Evolutionary conservation across 2,797 vertebrate species (phyloP), one percentile per base, ranked within the genome.

Genomic region (Odontamblyopus lacepedii): DNA sequence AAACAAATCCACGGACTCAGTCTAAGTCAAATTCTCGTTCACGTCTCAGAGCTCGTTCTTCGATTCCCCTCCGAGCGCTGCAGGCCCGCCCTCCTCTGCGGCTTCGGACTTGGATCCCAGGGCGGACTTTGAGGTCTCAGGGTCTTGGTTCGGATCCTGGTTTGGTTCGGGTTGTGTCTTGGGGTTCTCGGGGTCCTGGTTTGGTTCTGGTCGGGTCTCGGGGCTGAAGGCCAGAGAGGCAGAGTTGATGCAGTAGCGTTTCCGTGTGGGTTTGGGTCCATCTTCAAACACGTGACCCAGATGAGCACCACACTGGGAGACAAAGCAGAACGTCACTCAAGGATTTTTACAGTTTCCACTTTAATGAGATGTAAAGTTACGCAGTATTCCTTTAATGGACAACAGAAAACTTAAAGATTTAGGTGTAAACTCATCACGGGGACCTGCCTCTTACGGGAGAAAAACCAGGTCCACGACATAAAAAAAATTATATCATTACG

Each of bases 221-320:
- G 55, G 23, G 55, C 27, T 57, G 88, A 99, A 99, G 56, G 86
- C 93, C 90, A 99, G 84, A 0, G 98, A 97, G 66, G 96, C 96
- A 0, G 98, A 99, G 89, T 99, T 99, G 73, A 98, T 96, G 92
- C 98, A 99, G 92, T 97, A 98, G 69, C 97, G 95, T 83, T 97
- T 98, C 73, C 96, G 95, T 5, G 96, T 97, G 63, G 98, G 98
- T 76, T 86, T 94, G 62, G 98, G 98, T 66, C 97, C 98, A 4
- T 99, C 98, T 0, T 99, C 97, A 78, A 99, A 99, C 87, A 98
- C 91, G 87, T 99, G 98, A 64, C 98, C 98, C 67, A 99, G 95
- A 84, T 99, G 97, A 86, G 96, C 95, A 0, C 98, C 98, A 59
- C 98, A 99, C 98, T 99, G 92, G 74, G 94, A 15, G 13, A 48